phyloP scores from a whole-genome alignment of 2,888 invertebrate species.

The Athrips mouffetella region DNA sequence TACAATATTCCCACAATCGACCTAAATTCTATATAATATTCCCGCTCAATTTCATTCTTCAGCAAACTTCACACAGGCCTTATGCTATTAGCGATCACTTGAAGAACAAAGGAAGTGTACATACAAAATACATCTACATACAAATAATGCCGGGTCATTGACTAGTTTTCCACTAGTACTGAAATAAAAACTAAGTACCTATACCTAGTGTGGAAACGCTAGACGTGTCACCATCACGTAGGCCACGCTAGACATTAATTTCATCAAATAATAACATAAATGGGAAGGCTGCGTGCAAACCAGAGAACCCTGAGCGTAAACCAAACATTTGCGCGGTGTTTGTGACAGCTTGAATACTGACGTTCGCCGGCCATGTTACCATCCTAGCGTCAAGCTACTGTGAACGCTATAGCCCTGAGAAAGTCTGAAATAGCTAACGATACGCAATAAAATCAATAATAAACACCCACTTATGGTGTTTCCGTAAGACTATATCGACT shows the following conservation, averaged over 20 bases:
- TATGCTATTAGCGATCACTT: slow-evolving; percentile 28
- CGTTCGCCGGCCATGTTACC: slow-evolving; percentile 74
- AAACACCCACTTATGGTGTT: slow-evolving; percentile 28
- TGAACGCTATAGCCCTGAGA: slow-evolving; percentile 59
- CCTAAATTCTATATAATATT: slow-evolving; percentile 29
- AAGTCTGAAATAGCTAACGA: slow-evolving; percentile 58
- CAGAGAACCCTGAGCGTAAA: slow-evolving; percentile 26
- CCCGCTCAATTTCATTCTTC: slow-evolving; percentile 33
- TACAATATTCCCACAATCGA: slow-evolving; percentile 29
- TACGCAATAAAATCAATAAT: slow-evolving; percentile 56
- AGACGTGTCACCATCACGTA: slow-evolving; percentile 26
- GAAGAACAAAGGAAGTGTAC: slow-evolving; percentile 56
- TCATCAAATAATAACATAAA: slow-evolving; percentile 24
- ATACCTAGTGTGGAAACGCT: slow-evolving; percentile 35
- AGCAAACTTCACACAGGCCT: slow-evolving; percentile 17
- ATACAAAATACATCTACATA: slow-evolving; percentile 56
- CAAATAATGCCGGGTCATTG: slow-evolving; percentile 73
- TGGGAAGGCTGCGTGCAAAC: slow-evolving; percentile 19
- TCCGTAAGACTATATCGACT: slow-evolving; percentile 28
- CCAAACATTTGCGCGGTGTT: slow-evolving; percentile 45
- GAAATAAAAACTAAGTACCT: slow-evolving; percentile 45
- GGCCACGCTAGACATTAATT: slow-evolving; percentile 30
- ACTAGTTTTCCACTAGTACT: slow-evolving; percentile 50
- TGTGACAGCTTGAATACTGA: slow-evolving; percentile 56
- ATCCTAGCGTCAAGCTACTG: slow-evolving; percentile 69